Evolutionary conservation across 2,888 invertebrate genomes (phyloP).

Genomic region (Mythimna loreyi): DNA sequence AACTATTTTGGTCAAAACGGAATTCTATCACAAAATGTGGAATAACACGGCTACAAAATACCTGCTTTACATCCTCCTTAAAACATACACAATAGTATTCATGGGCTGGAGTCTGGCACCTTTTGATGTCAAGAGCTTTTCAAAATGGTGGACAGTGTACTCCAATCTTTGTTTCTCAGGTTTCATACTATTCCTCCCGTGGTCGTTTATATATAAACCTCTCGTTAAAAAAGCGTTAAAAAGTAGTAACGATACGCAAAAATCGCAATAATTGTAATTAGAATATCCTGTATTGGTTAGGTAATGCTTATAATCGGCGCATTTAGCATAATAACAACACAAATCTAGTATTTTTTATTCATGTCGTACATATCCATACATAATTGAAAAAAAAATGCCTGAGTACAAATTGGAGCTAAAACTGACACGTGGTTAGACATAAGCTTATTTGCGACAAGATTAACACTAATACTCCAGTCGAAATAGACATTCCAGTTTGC

Average conservation of each 20-base stretch:
- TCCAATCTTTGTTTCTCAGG: slow-evolving; percentile 93
- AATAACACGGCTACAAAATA: slow-evolving; percentile 78
- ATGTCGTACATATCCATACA: slow-evolving; percentile 48
- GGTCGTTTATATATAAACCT: slow-evolving; percentile 91
- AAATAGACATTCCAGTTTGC: too few species aligned
- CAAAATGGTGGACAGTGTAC: slow-evolving; percentile 93
- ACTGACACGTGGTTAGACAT: slow-evolving; percentile 1
- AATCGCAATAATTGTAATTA: slow-evolving; percentile 46
- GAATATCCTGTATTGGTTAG: slow-evolving; percentile 25
- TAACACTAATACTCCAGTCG: too few species aligned
- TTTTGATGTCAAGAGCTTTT: slow-evolving; percentile 93
- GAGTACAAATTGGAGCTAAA: slow-evolving; percentile 47
- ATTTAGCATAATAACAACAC: slow-evolving; percentile 42
- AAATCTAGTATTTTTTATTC: slow-evolving; percentile 39
- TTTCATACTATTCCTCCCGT: slow-evolving; percentile 92
- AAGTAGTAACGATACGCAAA: slow-evolving; percentile 18
- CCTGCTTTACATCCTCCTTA: slow-evolving; percentile 91
- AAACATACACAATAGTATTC: slow-evolving; percentile 94
- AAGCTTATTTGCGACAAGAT: too few species aligned
- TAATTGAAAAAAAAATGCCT: slow-evolving; percentile 29
- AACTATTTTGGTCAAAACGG: slow-evolving; percentile 88
- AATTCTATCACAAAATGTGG: slow-evolving; percentile 85
- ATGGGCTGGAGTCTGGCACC: slow-evolving; percentile 96
- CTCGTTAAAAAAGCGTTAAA: slow-evolving; percentile 66
- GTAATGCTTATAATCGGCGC: slow-evolving; percentile 31